Percentiles rank a stretch among this genome's conserved stretches.
Conservation (phyloP, 1,140 invertebrate genomes). For the Sitobion miscanthi region DNA sequence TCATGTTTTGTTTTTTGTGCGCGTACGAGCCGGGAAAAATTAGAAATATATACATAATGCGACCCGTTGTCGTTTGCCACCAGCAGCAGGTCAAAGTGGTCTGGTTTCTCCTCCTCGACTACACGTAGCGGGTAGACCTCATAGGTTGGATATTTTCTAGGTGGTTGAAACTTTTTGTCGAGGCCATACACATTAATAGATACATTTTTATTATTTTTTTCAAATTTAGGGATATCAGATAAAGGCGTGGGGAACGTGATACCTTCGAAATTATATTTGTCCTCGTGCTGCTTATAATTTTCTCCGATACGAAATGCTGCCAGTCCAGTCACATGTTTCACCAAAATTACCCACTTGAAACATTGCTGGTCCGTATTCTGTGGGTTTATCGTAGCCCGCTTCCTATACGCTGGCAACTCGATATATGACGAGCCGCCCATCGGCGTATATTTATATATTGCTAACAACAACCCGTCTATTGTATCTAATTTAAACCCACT, state of each 20-base stretch:
- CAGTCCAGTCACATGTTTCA: neutral
- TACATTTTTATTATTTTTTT: neutral
- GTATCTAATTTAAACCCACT: too few species aligned
- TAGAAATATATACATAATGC: neutral
- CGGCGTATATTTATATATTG: neutral
- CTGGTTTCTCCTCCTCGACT: neutral
- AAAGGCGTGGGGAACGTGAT: neutral
- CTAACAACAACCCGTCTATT: neutral
- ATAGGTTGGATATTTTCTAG: neutral
- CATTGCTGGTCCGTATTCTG: neutral
- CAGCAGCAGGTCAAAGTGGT: neutral
- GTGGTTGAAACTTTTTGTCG: neutral
- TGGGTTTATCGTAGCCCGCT: neutral
- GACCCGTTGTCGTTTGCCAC: neutral
- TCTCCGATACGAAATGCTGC: too few species aligned
- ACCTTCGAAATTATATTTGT: too few species aligned
- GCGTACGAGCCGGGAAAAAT: neutral
- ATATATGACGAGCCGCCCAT: neutral
- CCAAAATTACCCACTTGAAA: neutral
- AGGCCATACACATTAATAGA: neutral
- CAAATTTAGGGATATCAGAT: neutral
- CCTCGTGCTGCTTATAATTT: too few species aligned
- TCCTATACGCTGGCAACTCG: neutral
- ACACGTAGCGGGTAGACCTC: neutral
- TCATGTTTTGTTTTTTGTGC: neutral